Conservation (phyloP, 2,797 vertebrate species). For the Hipposideros larvatus region DNA sequence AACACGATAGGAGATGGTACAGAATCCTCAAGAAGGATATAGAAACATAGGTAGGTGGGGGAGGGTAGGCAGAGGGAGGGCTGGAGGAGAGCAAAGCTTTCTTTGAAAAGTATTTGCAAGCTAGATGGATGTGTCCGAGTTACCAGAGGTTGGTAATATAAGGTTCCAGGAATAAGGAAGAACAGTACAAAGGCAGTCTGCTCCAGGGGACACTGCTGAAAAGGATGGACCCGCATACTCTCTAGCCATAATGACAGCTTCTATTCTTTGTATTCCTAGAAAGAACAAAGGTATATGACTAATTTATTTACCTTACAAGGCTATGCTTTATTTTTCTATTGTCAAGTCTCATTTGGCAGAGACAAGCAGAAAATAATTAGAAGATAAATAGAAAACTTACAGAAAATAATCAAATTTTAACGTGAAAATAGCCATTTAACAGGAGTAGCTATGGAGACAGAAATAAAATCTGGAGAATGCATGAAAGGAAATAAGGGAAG, state of each 20-base stretch:
- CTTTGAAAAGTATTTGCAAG: neutral
- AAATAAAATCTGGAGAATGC: neutral
- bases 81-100: neutral
- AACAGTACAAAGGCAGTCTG: neutral
- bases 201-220: neutral
- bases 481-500: neutral
- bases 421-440: neutral
- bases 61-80: neutral
- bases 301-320: neutral
- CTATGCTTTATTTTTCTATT: neutral
- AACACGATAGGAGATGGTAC: neutral
- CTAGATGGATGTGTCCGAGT: neutral
- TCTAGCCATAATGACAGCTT: neutral
- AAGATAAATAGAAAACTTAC: slow-evolving; percentile 1
- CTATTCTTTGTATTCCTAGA: neutral
- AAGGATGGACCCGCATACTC: neutral
- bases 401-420: slow-evolving; percentile 29
- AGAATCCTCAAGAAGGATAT: neutral
- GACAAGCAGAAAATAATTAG: neutral
- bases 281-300: neutral
- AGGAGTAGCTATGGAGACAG: neutral
- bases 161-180: neutral
- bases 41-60: neutral
- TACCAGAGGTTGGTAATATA: neutral
- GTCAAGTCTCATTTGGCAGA: neutral